Evolutionary conservation across 2,113 vertebrate species (phyloP).

Genomic region (Anseranas semipalmata): DNA sequence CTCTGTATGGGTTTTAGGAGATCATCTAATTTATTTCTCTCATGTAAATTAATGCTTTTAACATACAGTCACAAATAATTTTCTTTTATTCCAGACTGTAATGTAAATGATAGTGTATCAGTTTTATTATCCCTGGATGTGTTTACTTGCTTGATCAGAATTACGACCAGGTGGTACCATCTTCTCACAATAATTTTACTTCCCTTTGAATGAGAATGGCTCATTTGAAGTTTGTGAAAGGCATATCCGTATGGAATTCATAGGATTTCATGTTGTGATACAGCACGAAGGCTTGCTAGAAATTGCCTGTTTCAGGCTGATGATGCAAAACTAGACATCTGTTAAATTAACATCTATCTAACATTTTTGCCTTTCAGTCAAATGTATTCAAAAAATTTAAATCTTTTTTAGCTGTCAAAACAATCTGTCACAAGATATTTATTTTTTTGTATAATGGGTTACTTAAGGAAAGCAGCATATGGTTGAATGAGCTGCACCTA

Average conservation of each 20-base stretch:
- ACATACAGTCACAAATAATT: not conserved
- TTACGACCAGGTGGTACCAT: conserved; percentile 69
- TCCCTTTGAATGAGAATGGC: conserved; percentile 70
- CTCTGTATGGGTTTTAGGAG: not conserved
- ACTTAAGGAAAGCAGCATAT: conserved; percentile 78
- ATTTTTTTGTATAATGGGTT: conserved; percentile 77
- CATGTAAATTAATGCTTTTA: not conserved
- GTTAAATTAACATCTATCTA: conserved; percentile 84
- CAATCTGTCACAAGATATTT: conserved; percentile 81
- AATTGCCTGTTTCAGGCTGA: conserved; percentile 79
- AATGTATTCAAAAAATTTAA: conserved; percentile 74
- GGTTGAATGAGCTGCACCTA: conserved; percentile 56
- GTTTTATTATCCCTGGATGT: conserved; percentile 41
- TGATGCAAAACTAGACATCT: conserved; percentile 83
- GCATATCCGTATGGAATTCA: conserved; percentile 61
- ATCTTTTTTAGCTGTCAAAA: conserved; percentile 80
- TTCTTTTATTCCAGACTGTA: not conserved
- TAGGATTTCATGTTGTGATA: conserved; percentile 70
- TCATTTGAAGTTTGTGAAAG: conserved; percentile 74
- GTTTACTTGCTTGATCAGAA: conserved; percentile 62
- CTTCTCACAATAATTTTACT: conserved; percentile 65
- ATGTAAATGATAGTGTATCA: not conserved
- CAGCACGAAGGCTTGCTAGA: conserved; percentile 73
- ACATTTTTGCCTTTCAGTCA: conserved; percentile 81
- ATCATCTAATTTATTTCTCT: not conserved